A percentile compares a stretch with the other conserved stretches of the same genome.
Conservation (phyloP, 2,888 invertebrate species). For the Tyria jacobaeae region DNA sequence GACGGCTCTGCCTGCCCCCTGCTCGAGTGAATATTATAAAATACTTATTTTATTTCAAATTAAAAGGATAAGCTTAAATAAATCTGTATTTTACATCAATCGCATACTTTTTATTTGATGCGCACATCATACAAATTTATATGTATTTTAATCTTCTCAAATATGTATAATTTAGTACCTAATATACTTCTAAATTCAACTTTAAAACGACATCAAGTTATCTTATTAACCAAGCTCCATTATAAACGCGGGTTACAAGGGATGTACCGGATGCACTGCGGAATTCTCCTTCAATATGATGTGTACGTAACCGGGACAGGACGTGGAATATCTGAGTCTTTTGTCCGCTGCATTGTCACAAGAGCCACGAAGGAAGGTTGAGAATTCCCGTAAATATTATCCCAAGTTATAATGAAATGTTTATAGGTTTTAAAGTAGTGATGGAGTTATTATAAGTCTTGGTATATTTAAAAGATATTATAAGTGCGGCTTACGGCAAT, state of each 20-base stretch:
- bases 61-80: too few relatives aligned
- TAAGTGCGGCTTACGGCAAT: too few relatives aligned
- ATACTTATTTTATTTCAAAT: too few relatives aligned
- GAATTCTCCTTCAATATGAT: conserved; percentile 48
- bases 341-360: conserved; percentile 37
- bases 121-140: not conserved
- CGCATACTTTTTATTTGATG: too few relatives aligned
- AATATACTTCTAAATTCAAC: conserved; percentile 4
- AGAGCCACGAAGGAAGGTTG: conserved; percentile 37
- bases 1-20: too few relatives aligned
- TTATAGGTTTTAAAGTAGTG: too few relatives aligned
- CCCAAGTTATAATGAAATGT: conserved; percentile 27
- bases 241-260: conserved; percentile 31
- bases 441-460: too few relatives aligned
- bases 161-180: not conserved
- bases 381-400: conserved; percentile 45
- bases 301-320: conserved; percentile 40
- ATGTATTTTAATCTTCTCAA: not conserved
- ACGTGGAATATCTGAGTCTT: conserved; percentile 46
- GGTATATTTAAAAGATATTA: too few relatives aligned
- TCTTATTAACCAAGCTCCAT: conserved; percentile 29
- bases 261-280: conserved; percentile 42
- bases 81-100: too few relatives aligned
- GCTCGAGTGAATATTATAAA: too few relatives aligned
- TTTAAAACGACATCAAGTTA: conserved; percentile 18